Percentiles rank a stretch among this genome's conserved stretches.
phyloP scores from a whole-genome alignment of 2,888 invertebrate species.

The Spodoptera picta region DNA sequence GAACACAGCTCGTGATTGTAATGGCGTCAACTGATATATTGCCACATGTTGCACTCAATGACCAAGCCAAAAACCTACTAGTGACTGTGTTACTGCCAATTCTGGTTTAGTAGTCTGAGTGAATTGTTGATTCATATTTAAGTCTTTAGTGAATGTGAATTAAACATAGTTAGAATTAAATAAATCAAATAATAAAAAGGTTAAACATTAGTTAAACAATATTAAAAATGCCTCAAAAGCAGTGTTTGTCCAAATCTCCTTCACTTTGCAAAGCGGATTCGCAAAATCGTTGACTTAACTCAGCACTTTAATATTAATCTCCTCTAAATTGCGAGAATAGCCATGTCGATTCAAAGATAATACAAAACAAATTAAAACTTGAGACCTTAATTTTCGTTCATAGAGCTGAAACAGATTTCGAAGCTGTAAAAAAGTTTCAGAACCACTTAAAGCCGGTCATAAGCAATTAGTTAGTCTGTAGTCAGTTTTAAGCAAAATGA shows the following conservation, averaged over 20 bases:
- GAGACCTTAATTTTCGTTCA: constrained; percentile 46
- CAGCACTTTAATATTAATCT: constrained; percentile 36
- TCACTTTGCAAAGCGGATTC: neutral
- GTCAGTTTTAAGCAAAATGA: constrained; percentile 30
- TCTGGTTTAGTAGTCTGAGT: constrained; percentile 5
- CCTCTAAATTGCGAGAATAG: constrained; percentile 34
- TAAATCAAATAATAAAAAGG: too few species aligned
- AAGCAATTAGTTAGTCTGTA: constrained; percentile 47
- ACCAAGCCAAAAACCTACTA: constrained; percentile 13
- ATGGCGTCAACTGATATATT: constrained; percentile 29
- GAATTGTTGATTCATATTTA: too few species aligned
- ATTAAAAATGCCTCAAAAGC: too few species aligned
- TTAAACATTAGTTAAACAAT: too few species aligned
- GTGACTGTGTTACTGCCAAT: constrained; percentile 9
- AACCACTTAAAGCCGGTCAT: constrained; percentile 47
- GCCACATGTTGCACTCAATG: constrained; percentile 41
- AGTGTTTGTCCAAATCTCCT: neutral
- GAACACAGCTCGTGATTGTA: constrained; percentile 29
- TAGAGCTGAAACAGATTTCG: constrained; percentile 41
- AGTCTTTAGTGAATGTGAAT: too few species aligned
- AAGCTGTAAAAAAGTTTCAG: constrained; percentile 43
- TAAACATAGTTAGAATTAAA: too few species aligned
- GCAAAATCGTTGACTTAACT: constrained; percentile 19
- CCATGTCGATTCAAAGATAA: constrained; percentile 55
- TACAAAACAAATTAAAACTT: constrained; percentile 58